These are phyloP conservation scores for Urocitellus parryii DNA, from an alignment of 2,113 vertebrate genomes.

Conservation along the genomic window DNA sequence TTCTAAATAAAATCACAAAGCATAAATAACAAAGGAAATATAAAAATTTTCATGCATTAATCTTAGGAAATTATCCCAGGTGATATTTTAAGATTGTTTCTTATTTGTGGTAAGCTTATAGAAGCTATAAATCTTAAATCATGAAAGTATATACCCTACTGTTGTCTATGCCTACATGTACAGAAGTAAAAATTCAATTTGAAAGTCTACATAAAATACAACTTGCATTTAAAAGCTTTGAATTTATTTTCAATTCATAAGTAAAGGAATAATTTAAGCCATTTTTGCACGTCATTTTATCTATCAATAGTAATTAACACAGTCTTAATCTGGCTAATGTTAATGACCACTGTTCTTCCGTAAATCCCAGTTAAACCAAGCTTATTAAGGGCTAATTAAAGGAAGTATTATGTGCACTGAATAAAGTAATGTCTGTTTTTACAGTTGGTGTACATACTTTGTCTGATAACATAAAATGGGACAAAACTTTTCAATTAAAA, in stretches of 20 bases:
- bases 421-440: slow-evolving; percentile 86
- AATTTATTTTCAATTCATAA: slow-evolving; percentile 80
- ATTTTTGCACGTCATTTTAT: slow-evolving; percentile 90
- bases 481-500: slow-evolving; percentile 79
- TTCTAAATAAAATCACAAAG: slow-evolving; percentile 18
- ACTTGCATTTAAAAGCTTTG: slow-evolving; percentile 76
- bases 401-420: slow-evolving; percentile 89
- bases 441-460: slow-evolving; percentile 76
- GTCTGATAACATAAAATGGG: slow-evolving; percentile 77
- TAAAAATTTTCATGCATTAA: neutral
- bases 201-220: slow-evolving; percentile 64
- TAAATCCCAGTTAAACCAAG: slow-evolving; percentile 93
- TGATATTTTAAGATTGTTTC: slow-evolving; percentile 16
- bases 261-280: slow-evolving; percentile 85
- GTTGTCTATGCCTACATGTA: neutral
- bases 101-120: neutral
- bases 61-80: neutral
- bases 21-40: neutral
- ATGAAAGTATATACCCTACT: neutral
- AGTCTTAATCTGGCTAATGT: slow-evolving; percentile 91
- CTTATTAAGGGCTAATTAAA: slow-evolving; percentile 92
- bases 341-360: slow-evolving; percentile 92
- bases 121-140: neutral
- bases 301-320: slow-evolving; percentile 92
- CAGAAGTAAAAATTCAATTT: slow-evolving; percentile 38